phyloP scores from a whole-genome alignment of 2,797 vertebrate genomes.

The Clarias fuscus region DNA sequence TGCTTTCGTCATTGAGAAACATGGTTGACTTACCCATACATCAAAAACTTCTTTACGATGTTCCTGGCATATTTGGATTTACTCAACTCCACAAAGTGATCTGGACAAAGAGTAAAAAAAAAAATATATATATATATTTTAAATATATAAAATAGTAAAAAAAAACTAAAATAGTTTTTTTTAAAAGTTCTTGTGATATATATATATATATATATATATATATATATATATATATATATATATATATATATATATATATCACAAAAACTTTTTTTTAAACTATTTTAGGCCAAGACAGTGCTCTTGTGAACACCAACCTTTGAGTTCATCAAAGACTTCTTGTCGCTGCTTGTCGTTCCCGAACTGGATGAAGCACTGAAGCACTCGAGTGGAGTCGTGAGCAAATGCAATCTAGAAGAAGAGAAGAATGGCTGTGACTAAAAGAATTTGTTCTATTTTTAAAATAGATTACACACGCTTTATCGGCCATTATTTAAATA shows the following conservation, averaged over 20 bases:
- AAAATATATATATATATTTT: background rate
- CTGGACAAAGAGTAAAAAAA: constrained; percentile 65
- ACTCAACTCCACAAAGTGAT: constrained; percentile 80
- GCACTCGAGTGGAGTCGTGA: constrained; percentile 91
- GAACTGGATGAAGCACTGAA: constrained; percentile 93
- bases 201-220: background rate
- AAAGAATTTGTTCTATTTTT: too few species aligned
- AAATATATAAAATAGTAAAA: too few species aligned
- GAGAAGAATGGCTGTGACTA: background rate
- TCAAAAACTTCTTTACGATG: constrained; percentile 93
- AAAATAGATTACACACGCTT: background rate
- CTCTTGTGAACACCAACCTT: constrained; percentile 73
- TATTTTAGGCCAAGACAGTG: background rate
- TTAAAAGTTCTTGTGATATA: too few species aligned
- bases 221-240: background rate
- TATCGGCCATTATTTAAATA: background rate
- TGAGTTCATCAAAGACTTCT: constrained; percentile 84
- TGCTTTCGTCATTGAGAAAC: background rate
- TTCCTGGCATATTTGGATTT: constrained; percentile 94
- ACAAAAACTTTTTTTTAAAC: background rate
- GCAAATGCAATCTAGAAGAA: constrained; percentile 86
- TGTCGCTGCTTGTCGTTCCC: constrained; percentile 83
- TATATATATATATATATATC: too few species aligned
- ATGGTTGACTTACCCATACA: constrained; percentile 89
- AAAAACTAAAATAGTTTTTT: too few species aligned